Conservation (phyloP, 2,888 invertebrate species). For the Crematogaster levior region DNA sequence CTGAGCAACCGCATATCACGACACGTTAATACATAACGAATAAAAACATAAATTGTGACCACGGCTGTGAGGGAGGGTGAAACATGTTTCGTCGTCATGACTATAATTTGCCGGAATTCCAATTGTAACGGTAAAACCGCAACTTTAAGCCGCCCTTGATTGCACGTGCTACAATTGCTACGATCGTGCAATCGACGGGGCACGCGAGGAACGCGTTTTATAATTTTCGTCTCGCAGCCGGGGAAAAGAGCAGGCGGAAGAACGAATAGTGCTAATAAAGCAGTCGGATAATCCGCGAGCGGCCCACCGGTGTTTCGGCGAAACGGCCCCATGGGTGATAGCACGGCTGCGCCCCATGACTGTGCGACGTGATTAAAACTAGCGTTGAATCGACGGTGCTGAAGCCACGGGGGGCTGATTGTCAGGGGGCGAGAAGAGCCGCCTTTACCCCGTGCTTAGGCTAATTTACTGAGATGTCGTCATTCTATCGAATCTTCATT, state of each 20-base stretch:
- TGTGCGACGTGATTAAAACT: constrained; percentile 83
- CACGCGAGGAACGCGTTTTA: constrained; percentile 18
- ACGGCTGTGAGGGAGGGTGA: background rate
- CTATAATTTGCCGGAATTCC: constrained; percentile 48
- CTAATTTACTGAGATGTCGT: constrained; percentile 84
- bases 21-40: constrained; percentile 20
- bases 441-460: constrained; percentile 72
- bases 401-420: constrained; percentile 84
- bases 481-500: constrained; percentile 44
- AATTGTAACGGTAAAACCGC: constrained; percentile 45
- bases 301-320: constrained; percentile 75
- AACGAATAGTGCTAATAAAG: constrained; percentile 75
- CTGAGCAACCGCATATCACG: background rate
- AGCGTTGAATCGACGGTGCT: constrained; percentile 76
- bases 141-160: constrained; percentile 25
- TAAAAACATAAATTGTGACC: constrained; percentile 39
- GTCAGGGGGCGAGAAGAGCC: constrained; percentile 76
- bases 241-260: constrained; percentile 58
- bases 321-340: constrained; percentile 79
- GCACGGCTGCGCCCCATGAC: constrained; percentile 71
- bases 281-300: constrained; percentile 74
- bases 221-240: constrained; percentile 37
- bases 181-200: constrained; percentile 37
- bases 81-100: constrained; percentile 27
- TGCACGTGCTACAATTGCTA: background rate